Evolutionary conservation across 2,888 invertebrate species (phyloP), one percentile per base, ranked within the genome.

Genomic region (Anaspis maculata): DNA sequence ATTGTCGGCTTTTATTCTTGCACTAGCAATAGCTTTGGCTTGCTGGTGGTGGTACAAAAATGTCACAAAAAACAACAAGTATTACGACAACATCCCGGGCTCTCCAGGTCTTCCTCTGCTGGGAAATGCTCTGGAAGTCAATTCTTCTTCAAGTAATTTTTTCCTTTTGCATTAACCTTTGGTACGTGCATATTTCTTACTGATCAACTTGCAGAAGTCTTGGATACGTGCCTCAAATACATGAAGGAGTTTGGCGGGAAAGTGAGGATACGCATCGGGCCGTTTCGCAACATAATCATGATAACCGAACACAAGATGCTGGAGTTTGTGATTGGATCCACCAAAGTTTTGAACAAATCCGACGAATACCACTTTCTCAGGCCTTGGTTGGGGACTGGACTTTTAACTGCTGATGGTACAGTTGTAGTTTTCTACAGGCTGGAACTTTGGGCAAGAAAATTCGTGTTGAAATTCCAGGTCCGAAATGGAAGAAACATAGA

Each of bases 401-500:
- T 42, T 6, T 14, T 44, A 5, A 39, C 41, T n/a, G 27, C 31
- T 15, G 22, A 21, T 6, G 39, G 31, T 13, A 25, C n/a, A n/a
- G n/a, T n/a, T n/a, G n/a, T n/a, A n/a, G n/a, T n/a, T n/a, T n/a
- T n/a, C n/a, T n/a, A n/a, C n/a, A n/a, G n/a, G n/a, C n/a, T n/a
- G n/a, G n/a, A n/a, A n/a, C n/a, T n/a, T n/a, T n/a, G n/a, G n/a
- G n/a, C n/a, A n/a, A n/a, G n/a, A n/a, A n/a, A n/a, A n/a, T n/a
- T n/a, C n/a, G n/a, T n/a, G n/a, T n/a, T n/a, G n/a, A n/a, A n/a
- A n/a, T n/a, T n/a, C n/a, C n/a, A n/a, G n/a, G n/a, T n/a, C n/a
- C 31, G n/a, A 73, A 71, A 59, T 86, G 85, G 86, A 72, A 70
- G 46, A 60, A 59, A 1, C 72, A 79, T 42, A 69, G 85, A 9